Evolutionary conservation across 2,113 vertebrate species (phyloP).

Genomic region (Hymenochirus boettgeri): DNA sequence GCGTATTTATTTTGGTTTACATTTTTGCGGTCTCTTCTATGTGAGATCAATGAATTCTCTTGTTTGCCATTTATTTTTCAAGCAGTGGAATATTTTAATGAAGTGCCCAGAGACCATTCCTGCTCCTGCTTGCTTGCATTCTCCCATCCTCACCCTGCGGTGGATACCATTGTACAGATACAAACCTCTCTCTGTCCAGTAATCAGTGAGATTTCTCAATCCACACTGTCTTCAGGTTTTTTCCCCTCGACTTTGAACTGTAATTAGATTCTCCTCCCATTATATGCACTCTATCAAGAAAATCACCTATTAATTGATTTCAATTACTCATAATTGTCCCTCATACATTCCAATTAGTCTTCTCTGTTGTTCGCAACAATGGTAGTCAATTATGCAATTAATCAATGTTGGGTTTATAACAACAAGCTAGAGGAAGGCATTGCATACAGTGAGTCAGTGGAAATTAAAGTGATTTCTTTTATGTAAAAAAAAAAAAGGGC

Average conservation of each 20-base stretch:
- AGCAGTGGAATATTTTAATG: background rate
- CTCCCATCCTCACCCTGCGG: constrained; percentile 7
- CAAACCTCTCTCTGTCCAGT: constrained; percentile 13
- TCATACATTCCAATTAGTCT: constrained; percentile 39
- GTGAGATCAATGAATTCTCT: background rate
- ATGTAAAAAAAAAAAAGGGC: constrained; percentile 10
- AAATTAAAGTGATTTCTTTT: constrained; percentile 34
- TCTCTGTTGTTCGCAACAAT: constrained; percentile 37
- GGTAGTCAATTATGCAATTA: constrained; percentile 40
- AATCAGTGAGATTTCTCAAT: constrained; percentile 4
- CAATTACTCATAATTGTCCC: constrained; percentile 42
- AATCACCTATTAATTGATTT: constrained; percentile 42
- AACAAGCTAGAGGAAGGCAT: constrained; percentile 14
- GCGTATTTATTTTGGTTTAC: no score
- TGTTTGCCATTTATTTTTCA: background rate
- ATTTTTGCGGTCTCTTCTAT: background rate
- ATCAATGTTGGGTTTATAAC: constrained; percentile 38
- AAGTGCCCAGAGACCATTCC: background rate
- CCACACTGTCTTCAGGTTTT: constrained; percentile 1
- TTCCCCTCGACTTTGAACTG: constrained; percentile 32
- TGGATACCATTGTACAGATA: constrained; percentile 23
- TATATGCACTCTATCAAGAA: constrained; percentile 39
- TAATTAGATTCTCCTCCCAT: constrained; percentile 40
- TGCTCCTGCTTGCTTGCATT: background rate
- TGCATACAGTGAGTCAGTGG: constrained; percentile 35